A percentile compares a stretch with the other conserved stretches of the same genome.
phyloP scores from a whole-genome alignment of 2,888 invertebrate genomes.

The Pristionchus arcanus region DNA sequence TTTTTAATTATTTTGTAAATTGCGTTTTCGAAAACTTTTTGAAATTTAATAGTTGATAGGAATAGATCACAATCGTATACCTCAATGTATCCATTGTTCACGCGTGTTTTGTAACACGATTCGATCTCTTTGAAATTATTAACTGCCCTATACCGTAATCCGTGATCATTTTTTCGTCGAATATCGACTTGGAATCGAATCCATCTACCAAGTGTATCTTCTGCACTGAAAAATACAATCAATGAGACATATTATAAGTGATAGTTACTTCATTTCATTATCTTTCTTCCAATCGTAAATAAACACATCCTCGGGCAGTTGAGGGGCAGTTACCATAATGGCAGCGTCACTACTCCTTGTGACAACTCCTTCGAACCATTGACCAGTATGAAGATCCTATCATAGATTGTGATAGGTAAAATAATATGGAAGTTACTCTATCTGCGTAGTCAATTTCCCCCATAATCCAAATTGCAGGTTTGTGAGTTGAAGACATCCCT shows the following conservation, averaged over 20 bases:
- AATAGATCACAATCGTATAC: not conserved
- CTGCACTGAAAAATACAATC: not conserved
- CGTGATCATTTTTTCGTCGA: not conserved
- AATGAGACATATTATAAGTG: not conserved
- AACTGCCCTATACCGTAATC: not conserved
- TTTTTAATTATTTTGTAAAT: not conserved
- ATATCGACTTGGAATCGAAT: conserved; percentile 10
- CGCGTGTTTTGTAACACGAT: not conserved
- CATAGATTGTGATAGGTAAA: not conserved
- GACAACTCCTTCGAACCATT: conserved; percentile 31
- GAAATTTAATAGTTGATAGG: too few species aligned
- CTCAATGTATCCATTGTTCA: not conserved
- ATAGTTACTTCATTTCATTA: not conserved
- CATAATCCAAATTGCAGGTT: not conserved
- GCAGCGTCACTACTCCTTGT: not conserved
- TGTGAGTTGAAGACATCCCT: not conserved
- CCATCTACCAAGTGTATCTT: not conserved
- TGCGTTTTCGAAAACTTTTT: too few species aligned
- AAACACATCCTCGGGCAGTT: not conserved
- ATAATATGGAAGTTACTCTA: not conserved
- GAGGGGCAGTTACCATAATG: not conserved
- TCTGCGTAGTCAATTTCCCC: conserved; percentile 5
- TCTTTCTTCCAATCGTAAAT: conserved; percentile 23
- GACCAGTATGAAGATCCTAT: conserved; percentile 1
- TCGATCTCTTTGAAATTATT: not conserved